A percentile compares a stretch with the other conserved stretches of the same genome.
Evolutionary conservation across 2,797 vertebrate species (phyloP).

Genomic region (Periparus ater): DNA sequence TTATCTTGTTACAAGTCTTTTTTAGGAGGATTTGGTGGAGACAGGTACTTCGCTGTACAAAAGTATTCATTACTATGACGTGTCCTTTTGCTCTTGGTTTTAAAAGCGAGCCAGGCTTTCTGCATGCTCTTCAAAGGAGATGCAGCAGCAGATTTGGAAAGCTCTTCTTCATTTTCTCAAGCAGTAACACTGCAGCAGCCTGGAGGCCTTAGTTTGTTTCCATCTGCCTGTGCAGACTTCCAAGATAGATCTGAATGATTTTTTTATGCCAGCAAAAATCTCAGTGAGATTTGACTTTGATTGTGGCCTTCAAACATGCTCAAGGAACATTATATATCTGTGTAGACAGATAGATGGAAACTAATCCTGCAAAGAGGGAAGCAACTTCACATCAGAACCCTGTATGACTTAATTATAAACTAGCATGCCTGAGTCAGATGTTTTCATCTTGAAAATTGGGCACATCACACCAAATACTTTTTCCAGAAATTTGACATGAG

Average conservation of each 20-base stretch:
- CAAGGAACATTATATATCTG: not conserved
- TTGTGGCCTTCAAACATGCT: not conserved
- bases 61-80: not conserved
- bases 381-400: not conserved
- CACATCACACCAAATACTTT: not conserved
- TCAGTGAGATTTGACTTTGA: not conserved
- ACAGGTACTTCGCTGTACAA: not conserved
- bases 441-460: not conserved
- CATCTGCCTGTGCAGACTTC: not conserved
- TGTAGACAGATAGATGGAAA: not conserved
- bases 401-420: not conserved
- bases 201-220: not conserved
- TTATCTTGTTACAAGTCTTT: not conserved
- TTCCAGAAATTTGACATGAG: not conserved
- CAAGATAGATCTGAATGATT: not conserved
- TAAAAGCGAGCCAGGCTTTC: not conserved
- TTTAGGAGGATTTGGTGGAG: not conserved
- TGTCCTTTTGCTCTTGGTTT: not conserved
- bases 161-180: not conserved
- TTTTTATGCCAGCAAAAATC: not conserved
- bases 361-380: not conserved
- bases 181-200: not conserved
- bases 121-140: not conserved
- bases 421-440: accelerated
- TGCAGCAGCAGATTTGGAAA: not conserved